phyloP scores from a whole-genome alignment of 2,797 vertebrate species.

The Helostoma temminkii region DNA sequence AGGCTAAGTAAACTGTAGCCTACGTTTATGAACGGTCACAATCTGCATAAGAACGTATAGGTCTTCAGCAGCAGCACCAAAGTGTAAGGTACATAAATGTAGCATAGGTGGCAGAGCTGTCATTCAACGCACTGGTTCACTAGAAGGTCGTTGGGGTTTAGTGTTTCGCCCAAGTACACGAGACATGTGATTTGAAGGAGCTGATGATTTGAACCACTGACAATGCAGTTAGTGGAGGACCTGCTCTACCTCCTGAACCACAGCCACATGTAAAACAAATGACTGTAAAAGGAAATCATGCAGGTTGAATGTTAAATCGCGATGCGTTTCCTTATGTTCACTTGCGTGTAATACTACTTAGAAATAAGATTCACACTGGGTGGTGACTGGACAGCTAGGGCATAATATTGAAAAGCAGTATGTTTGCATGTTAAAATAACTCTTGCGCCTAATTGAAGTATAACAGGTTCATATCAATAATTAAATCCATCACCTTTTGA shows the following conservation, averaged over 20 bases:
- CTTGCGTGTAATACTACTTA: background rate
- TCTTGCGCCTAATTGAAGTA: too few species aligned
- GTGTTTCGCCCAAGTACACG: too few species aligned
- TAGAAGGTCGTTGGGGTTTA: too few species aligned
- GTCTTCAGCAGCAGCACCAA: background rate
- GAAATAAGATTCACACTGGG: background rate
- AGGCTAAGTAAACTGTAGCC: slow-evolving; percentile 31
- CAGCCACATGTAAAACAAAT: background rate
- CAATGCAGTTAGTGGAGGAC: too few species aligned
- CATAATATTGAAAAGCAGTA: background rate
- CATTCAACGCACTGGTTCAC: too few species aligned
- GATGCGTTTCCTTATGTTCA: background rate
- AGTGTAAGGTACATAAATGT: slow-evolving; percentile 3
- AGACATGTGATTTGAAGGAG: too few species aligned
- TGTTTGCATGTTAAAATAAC: too few species aligned
- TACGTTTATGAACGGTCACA: slow-evolving; percentile 32
- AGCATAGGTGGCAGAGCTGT: too few species aligned
- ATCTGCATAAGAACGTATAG: slow-evolving; percentile 17
- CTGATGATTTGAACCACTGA: too few species aligned
- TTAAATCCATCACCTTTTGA: background rate
- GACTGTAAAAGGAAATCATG: background rate
- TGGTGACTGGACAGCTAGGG: background rate
- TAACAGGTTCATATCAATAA: background rate
- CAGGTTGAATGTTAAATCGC: background rate
- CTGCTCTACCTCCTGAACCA: too few species aligned